A percentile compares a stretch with the other conserved stretches of the same genome.
These are phyloP conservation scores for Rhopilema esculentum DNA, from an alignment of 30 jellyfish, hydroid and myxozoan genomes.

Conservation along the genomic window DNA sequence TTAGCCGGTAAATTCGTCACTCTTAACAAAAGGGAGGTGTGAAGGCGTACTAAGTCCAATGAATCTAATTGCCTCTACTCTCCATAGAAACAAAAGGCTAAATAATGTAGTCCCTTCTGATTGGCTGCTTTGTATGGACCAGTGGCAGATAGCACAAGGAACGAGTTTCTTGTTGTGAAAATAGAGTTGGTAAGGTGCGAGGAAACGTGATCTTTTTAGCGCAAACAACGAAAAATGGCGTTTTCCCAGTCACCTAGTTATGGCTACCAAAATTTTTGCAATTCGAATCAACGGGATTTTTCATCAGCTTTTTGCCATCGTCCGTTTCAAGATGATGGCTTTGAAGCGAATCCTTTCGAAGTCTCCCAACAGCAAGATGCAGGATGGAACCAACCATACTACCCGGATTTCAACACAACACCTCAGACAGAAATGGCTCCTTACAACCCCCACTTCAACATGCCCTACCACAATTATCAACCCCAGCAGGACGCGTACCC, in stretches of 20 bases:
- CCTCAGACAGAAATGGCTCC: slow-evolving; percentile 42
- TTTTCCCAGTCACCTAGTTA: slow-evolving; percentile 46
- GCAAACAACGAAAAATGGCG: slow-evolving; percentile 74
- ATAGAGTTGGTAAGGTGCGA: slow-evolving; percentile 59
- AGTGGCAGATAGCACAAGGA: slow-evolving; percentile 14
- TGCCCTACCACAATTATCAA: slow-evolving; percentile 30
- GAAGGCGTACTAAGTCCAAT: slow-evolving; percentile 72
- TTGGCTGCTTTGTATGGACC: slow-evolving; percentile 48
- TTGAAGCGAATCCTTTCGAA: slow-evolving; percentile 14
- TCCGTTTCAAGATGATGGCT: slow-evolving; percentile 2
- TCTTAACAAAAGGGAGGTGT: slow-evolving; percentile 62
- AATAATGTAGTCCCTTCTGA: slow-evolving; percentile 25
- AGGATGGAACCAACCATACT: slow-evolving; percentile 15
- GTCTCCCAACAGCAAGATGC: slow-evolving; percentile 37
- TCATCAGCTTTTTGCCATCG: slow-evolving; percentile 32
- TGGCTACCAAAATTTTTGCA: slow-evolving; percentile 20
- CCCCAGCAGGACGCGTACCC: slow-evolving; percentile 57
- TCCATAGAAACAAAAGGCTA: slow-evolving; percentile 55
- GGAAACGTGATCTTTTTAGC: slow-evolving; percentile 50
- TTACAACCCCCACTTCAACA: slow-evolving; percentile 11
- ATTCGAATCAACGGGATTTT: slow-evolving; percentile 21
- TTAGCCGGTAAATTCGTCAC: slow-evolving; percentile 61
- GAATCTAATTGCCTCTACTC: slow-evolving; percentile 48
- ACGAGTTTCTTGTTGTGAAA: slow-evolving; percentile 42
- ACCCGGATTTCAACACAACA: slow-evolving; percentile 17